A percentile compares a stretch with the other conserved stretches of the same genome.
phyloP scores from a whole-genome alignment of 2,888 invertebrate species.

The Coecobrya sp. region DNA sequence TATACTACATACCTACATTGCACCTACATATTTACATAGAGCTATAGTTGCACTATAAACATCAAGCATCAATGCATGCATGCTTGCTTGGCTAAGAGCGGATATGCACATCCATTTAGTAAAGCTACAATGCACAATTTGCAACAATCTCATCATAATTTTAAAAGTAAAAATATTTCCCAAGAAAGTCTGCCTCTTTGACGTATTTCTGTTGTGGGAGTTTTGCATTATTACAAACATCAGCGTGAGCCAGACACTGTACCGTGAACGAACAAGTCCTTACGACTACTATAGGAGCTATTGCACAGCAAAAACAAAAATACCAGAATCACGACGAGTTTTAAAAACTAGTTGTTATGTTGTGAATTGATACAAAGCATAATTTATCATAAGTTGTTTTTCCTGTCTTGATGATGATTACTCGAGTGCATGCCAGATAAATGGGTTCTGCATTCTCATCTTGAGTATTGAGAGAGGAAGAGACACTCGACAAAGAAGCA shows the following conservation, averaged over 20 bases:
- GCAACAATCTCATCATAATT: neutral
- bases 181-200: constrained; percentile 29
- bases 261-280: neutral
- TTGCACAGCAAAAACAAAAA: neutral
- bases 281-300: too few relatives aligned
- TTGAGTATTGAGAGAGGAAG: neutral
- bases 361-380: constrained; percentile 32
- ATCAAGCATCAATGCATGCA: constrained; percentile 5
- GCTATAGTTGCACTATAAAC: neutral
- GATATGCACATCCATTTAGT: constrained; percentile 21
- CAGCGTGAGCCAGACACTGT: neutral
- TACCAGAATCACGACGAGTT: neutral
- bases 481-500: neutral
- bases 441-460: neutral
- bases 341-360: neutral
- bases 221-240: neutral
- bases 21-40: neutral
- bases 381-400: constrained; percentile 59
- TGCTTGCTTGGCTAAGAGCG: constrained; percentile 18
- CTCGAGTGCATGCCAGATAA: constrained; percentile 25
- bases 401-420: constrained; percentile 35
- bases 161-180: neutral
- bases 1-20: too few relatives aligned
- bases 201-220: constrained; percentile 33
- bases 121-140: neutral